Conservation (phyloP, 2,797 vertebrate species). For the Apogon talboti region DNA sequence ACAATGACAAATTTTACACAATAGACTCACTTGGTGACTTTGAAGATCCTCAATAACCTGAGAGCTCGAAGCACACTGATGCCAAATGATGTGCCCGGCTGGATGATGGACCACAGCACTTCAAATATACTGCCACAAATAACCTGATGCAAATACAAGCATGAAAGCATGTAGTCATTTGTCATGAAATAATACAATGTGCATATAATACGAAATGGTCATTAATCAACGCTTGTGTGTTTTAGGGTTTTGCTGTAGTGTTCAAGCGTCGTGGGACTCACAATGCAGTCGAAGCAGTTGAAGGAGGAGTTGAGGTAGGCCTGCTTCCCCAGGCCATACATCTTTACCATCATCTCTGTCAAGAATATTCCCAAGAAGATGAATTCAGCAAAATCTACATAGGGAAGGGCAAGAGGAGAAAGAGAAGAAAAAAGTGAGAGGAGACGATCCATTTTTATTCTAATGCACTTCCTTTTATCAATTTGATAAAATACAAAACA, state of each 20-base stretch:
- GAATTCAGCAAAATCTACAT: constrained; percentile 90
- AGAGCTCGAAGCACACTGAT: constrained; percentile 98
- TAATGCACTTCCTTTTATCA: not conserved
- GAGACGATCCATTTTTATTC: constrained; percentile 1
- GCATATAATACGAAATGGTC: constrained; percentile 7
- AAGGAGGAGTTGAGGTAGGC: constrained; percentile 97
- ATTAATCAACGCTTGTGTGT: not conserved
- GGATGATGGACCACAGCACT: constrained; percentile 94
- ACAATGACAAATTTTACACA: not conserved
- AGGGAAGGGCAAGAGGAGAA: constrained; percentile 9
- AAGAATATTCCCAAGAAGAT: constrained; percentile 94
- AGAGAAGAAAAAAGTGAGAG: not conserved
- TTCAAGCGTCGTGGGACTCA: constrained; percentile 77
- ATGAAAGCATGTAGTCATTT: constrained; percentile 12
- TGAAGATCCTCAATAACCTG: constrained; percentile 98
- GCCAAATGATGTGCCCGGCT: constrained; percentile 96
- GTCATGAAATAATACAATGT: not conserved
- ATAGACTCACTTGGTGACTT: constrained; percentile 95
- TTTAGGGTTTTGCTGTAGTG: not conserved
- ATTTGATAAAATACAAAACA: too few species aligned
- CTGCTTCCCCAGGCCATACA: constrained; percentile 94
- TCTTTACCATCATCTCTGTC: constrained; percentile 94
- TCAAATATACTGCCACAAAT: constrained; percentile 98
- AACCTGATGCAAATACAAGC: constrained; percentile 81
- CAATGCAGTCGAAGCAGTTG: constrained; percentile 97